Evolutionary conservation across 2,113 vertebrate genomes (phyloP).

Genomic region (Semnopithecus entellus): DNA sequence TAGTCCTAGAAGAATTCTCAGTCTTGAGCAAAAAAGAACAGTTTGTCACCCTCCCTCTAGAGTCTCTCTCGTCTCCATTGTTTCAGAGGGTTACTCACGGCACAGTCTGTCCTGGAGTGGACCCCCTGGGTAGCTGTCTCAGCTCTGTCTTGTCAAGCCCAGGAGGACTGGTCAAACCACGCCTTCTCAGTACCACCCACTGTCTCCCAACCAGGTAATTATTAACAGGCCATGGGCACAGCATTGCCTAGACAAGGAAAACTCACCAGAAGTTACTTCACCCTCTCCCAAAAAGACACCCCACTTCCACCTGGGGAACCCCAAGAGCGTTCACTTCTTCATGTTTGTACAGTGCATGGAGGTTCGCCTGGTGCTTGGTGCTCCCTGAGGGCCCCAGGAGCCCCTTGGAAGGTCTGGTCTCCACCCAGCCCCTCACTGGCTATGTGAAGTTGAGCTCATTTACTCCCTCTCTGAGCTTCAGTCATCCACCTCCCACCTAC

Average conservation of each 20-base stretch:
- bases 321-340: not conserved
- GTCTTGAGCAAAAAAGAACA: not conserved
- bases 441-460: not conserved
- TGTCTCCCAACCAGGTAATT: not conserved
- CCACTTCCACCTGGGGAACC: rapidly evolving
- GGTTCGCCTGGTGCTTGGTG: not conserved
- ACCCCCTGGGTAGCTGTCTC: not conserved
- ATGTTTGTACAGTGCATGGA: rapidly evolving
- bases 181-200: not conserved
- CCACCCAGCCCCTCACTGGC: rapidly evolving
- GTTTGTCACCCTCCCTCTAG: not conserved
- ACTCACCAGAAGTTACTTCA: rapidly evolving
- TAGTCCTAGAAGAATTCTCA: not conserved
- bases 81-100: not conserved
- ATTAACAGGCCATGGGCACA: not conserved
- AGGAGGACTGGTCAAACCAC: not conserved
- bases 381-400: not conserved
- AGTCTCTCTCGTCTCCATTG: not conserved
- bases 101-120: not conserved
- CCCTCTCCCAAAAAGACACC: too few relatives aligned
- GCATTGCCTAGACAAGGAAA: not conserved
- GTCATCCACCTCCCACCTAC: not conserved
- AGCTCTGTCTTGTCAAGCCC: not conserved
- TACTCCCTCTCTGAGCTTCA: not conserved
- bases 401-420: not conserved